Evolutionary conservation across 2,797 vertebrate genomes (phyloP).

Genomic region (Thripadectes ignobilis): DNA sequence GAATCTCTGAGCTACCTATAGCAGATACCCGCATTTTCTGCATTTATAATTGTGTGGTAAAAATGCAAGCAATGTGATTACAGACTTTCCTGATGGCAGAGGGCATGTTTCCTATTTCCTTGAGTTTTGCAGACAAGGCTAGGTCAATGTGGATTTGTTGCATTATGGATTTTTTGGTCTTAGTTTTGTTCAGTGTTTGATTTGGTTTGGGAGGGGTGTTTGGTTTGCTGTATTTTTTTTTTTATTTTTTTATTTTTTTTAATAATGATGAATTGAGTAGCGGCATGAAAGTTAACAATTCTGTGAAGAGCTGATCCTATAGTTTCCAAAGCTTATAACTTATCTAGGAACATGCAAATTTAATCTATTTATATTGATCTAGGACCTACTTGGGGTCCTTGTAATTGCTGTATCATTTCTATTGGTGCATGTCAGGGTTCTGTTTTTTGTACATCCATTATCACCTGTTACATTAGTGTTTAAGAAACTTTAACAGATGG

Average conservation of each 20-base stretch:
- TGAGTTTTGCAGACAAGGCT: not conserved
- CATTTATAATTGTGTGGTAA: not conserved
- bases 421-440: not conserved
- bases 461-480: not conserved
- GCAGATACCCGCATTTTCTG: not conserved
- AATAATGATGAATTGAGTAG: not conserved
- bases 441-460: conserved; percentile 21
- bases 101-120: not conserved
- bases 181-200: not conserved
- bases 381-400: not conserved
- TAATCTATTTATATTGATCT: conserved; percentile 9
- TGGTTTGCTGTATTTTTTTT: not conserved
- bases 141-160: not conserved
- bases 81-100: accelerated
- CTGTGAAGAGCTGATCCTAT: not conserved
- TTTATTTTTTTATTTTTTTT: not conserved
- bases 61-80: not conserved
- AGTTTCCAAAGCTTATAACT: not conserved
- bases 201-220: not conserved
- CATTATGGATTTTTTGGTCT: not conserved
- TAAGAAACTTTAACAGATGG: conserved; percentile 45
- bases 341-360: not conserved
- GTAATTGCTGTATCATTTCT: conserved; percentile 28
- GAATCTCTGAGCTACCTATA: not conserved
- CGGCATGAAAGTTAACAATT: not conserved